Base-by-base conservation (phyloP, 2,797 vertebrate genomes). In the Setipinna tenuifilis region DNA sequence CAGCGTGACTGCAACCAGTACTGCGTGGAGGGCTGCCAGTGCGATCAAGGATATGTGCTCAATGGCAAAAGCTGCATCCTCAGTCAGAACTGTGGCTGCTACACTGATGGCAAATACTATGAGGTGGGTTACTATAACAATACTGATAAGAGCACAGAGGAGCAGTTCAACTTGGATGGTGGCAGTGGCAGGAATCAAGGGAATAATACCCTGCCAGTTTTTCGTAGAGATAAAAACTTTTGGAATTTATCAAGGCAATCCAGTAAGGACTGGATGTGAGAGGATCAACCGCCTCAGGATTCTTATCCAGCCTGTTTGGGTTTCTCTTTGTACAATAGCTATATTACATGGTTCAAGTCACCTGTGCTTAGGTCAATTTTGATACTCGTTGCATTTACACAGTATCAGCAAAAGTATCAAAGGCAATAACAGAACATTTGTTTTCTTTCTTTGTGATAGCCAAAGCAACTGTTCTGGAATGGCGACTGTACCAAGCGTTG, bases 401-500 rank as follows among this genome's bases (percentile, higher is more conserved):
- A 28, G 23, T 2, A 68, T 68, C 25, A 31, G 25, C 65, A 71
- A 71, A 71, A 6, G 16, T 68, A 10, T 28, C 25, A 35, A 35
- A 71, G 25, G 61, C 61, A 65, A 44, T 25, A 2, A 78, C 71
- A 44, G 16, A 41, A 6, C 68, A 75, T 75, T 31, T 44, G 31
- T 78, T 19, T 44, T 19, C 31, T 78, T 68, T 11, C 17, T 78
- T 44, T 78, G 35, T 71, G 23, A 5, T 90, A 99, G 98, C 98
- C 98, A 89, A 99, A 99, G 88, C 98, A 99, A 94, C 94, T 99
- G 44, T 99, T 99, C 92, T 99, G 98, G 98, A 99, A 97, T 10
- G 92, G 94, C 0, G 98, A 99, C 93, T 99, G 98, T 89, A 97
- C 97, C 3, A 97, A 98, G 48, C 97, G 98, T 19, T 99, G 98